phyloP scores from a whole-genome alignment of 2,888 invertebrate species.

The Acanthococcus lagerstroemiae region DNA sequence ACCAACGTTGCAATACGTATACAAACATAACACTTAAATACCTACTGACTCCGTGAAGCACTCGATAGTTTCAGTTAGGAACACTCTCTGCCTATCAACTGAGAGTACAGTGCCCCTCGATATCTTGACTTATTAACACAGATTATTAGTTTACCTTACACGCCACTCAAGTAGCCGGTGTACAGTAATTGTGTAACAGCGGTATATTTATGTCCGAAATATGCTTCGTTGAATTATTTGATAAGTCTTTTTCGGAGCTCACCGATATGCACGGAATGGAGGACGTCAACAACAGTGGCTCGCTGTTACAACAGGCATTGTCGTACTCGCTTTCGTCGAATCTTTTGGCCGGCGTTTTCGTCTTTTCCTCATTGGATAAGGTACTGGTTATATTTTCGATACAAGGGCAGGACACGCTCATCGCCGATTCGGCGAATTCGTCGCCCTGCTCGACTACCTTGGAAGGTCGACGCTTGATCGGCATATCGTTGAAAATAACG shows the following conservation, averaged over 20 bases:
- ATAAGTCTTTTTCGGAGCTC: neutral
- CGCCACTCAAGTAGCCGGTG: neutral
- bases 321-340: constrained; percentile 5
- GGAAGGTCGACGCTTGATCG: constrained; percentile 32
- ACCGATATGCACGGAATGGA: constrained; percentile 20
- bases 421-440: constrained; percentile 35
- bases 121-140: neutral
- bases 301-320: neutral
- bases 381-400: constrained; percentile 48
- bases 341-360: neutral
- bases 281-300: constrained; percentile 17
- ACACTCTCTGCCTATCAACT: neutral
- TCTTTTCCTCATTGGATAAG: neutral
- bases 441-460: constrained; percentile 33
- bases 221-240: neutral
- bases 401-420: constrained; percentile 61
- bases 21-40: too few species aligned
- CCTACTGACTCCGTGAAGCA: too few species aligned
- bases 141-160: neutral
- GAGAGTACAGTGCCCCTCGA: neutral
- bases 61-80: neutral
- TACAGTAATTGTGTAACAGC: constrained; percentile 8
- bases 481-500: constrained; percentile 32
- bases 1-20: too few species aligned
- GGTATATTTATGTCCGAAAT: constrained; percentile 19